Evolutionary conservation across 2,113 vertebrate species (phyloP), one percentile per base, ranked within the genome.

Genomic region (Bagarius yarrelli): DNA sequence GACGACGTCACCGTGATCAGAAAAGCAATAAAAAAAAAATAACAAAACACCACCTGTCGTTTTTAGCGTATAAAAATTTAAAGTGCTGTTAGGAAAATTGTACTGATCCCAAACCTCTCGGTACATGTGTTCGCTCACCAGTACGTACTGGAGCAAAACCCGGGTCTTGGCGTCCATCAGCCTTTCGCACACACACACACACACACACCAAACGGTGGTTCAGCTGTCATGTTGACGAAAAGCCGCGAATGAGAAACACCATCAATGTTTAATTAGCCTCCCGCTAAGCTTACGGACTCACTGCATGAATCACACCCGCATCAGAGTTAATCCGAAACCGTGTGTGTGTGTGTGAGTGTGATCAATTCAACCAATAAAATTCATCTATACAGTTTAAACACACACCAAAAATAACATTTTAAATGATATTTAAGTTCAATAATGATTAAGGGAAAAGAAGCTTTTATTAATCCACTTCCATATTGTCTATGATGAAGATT

Each of bases 161-260:
- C 34, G n/a, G n/a, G n/a, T n/a, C n/a, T n/a, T n/a, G n/a, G n/a
- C n/a, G n/a, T n/a, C n/a, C n/a, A n/a, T n/a, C n/a, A n/a, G n/a
- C n/a, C n/a, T n/a, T n/a, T n/a, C 36, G 8, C 36, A 40, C 36
- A 40, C 36, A 40, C 36, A 40, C 94, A 94, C 95, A 96, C 95
- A 94, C 96, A 90, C 84, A 93, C 94, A 94, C 93, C 92, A 92
- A 96, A 96, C 36, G 36, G 36, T 8, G 97, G 97, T 98, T 96
- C 92, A 90, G 90, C 94, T 96, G 96, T 94, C 95, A 95, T 95
- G 95, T 94, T 96, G 96, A 98, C 95, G 93, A 94, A 97, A 93
- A 90, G 88, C 88, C 3, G 92, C 85, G 94, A 96, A 91, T 94
- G 94, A 93, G 94, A 93, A 95, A 96, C 94, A 94, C 94, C 91